phyloP scores from a whole-genome alignment of 2,113 vertebrate genomes.

The Oxygymnocypris stewartii region DNA sequence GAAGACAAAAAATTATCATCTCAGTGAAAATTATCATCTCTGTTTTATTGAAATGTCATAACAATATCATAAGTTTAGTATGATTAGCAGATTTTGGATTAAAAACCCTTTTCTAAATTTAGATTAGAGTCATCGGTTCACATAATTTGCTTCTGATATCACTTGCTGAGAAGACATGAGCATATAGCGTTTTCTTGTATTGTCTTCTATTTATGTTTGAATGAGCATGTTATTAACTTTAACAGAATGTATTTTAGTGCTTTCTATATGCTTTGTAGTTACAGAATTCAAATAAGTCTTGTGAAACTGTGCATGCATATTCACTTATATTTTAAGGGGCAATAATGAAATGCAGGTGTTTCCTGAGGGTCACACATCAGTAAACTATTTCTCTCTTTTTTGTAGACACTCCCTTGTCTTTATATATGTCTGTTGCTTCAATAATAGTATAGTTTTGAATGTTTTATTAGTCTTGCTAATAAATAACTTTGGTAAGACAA shows the following conservation, averaged over 20 bases:
- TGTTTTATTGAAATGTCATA: too few species aligned
- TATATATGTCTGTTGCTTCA: background rate
- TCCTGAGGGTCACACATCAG: too few species aligned
- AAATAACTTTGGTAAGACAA: too few species aligned
- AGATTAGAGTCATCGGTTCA: too few species aligned
- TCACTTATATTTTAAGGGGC: background rate
- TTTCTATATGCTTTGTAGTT: background rate
- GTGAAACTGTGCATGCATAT: background rate
- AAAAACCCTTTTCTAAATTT: too few species aligned
- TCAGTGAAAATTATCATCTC: too few species aligned
- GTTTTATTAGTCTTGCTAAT: too few species aligned
- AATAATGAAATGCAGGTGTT: background rate
- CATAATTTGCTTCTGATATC: too few species aligned
- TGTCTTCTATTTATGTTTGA: background rate
- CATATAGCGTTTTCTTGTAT: background rate
- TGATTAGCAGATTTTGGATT: too few species aligned
- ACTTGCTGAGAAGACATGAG: background rate
- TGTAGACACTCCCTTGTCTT: background rate
- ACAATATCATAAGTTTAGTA: too few species aligned
- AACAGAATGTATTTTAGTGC: background rate
- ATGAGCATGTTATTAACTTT: background rate
- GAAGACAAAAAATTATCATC: too few species aligned
- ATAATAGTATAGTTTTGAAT: background rate
- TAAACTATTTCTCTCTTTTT: background rate
- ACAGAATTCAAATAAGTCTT: background rate